Evolutionary conservation across 1,140 invertebrate species (phyloP), one percentile per base, ranked within the genome.

Genomic region (Drosophila carrolli): DNA sequence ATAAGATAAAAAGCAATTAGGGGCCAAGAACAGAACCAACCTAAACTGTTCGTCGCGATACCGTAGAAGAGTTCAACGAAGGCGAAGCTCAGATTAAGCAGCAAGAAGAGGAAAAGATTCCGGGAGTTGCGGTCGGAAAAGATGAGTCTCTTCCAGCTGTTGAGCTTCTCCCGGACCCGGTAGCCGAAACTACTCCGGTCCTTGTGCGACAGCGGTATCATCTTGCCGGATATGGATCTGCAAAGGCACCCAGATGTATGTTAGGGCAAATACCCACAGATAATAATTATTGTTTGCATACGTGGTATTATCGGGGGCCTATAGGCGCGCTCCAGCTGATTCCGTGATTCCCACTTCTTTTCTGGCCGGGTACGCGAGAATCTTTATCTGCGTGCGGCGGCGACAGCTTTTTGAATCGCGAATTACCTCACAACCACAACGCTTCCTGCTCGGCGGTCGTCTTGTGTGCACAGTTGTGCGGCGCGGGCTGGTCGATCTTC

Each of bases 61-160:
- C 98, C 98, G 93, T 99, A 99, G 56, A 96, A 94, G 54, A 99
- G 93, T 93, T 99, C 98, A 13, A 99, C 97, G 94, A 99, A 99
- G 4, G 98, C 98, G 93, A 98, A 98, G 4, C 97, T 97, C 66
- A 99, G 94, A 93, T 99, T 99, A 8, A 99, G 93, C 46, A 98
- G 68, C 0, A 99, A 94, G 91, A 99, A 99, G n/a, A 98, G 93
- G 92, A 99, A 98, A 71, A 99, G 94, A 93, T 99, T 99, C 81
- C 97, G 95, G 4, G 97, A 98, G 92, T 97, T 98, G 90, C 95
- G 95, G 92, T 99, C 98, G 2, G 97, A 96, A 91, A 98, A 97
- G 77, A 99, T 97, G 19, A 98, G 93, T 75, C 98, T 94, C n/a
- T 97, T 94, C 95, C 96, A 97, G 73, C 95, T 95, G 73, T 94